These are phyloP conservation scores for Pristionchus arcanus DNA, from an alignment of 2,888 invertebrate genomes.

Conservation along the genomic window DNA sequence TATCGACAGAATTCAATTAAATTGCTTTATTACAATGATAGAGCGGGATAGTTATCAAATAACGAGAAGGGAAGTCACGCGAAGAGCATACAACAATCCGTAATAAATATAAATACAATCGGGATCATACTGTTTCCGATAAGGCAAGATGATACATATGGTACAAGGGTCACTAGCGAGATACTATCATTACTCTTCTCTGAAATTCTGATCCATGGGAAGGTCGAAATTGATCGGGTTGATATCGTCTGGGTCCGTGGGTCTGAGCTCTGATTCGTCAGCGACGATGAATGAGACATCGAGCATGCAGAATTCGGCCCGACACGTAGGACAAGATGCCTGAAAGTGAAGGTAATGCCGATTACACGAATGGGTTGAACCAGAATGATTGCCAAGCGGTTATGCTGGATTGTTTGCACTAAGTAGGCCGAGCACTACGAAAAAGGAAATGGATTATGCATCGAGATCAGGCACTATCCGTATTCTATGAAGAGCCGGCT, in stretches of 20 bases:
- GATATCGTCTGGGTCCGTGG: background rate
- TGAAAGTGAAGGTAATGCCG: background rate
- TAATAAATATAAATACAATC: slow-evolving; percentile 32
- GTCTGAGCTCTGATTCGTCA: background rate
- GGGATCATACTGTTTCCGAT: background rate
- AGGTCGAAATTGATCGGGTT: too few species aligned
- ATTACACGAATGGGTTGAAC: background rate
- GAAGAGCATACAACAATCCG: background rate
- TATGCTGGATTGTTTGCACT: too few species aligned
- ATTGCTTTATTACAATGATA: too few species aligned
- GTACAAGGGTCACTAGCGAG: background rate
- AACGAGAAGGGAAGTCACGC: too few species aligned
- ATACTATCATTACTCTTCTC: too few species aligned
- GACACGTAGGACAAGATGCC: slow-evolving; percentile 81
- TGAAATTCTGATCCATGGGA: too few species aligned
- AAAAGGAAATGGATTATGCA: too few species aligned
- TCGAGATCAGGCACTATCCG: too few species aligned
- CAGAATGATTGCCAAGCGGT: background rate
- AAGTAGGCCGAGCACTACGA: too few species aligned
- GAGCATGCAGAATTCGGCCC: slow-evolving; percentile 81
- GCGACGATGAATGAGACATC: slow-evolving; percentile 78
- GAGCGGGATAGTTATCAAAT: too few species aligned
- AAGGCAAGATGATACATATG: background rate
- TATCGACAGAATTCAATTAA: too few species aligned
- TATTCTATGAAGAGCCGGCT: too few species aligned